Evolutionary conservation across 2,113 vertebrate species (phyloP), one percentile per base, ranked within the genome.

Genomic region (Blennius ocellaris): DNA sequence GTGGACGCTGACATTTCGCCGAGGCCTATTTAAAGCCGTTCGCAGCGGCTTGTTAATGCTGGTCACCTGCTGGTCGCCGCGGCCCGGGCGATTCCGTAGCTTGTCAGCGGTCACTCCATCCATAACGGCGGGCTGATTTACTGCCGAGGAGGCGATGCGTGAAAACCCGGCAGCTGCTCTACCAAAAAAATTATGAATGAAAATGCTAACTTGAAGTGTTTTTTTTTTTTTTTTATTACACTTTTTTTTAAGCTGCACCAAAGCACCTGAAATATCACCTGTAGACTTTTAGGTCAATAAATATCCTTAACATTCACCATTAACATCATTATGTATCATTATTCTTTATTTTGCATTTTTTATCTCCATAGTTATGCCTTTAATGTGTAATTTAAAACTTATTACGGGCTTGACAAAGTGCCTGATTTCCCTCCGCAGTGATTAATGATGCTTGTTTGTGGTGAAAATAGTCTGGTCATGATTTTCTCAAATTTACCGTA

Each of bases 1-100:
- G 83, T 68, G 58, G 52, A 80, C 81, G 81, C 8, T 83, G 85
- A 86, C 85, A 86, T 90, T 87, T 87, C 53, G 59, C 75, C 58
- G 69, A 84, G 52, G 16, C 45, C 36, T 72, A 69, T 80, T 87
- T 81, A 77, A 75, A 76, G 44, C 49, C n/a, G 68, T 72, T 68
- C 68, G 70, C 63, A 62, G 44, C 5, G 15, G 11, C 57, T 75
- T 63, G 61, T 73, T 77, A 68, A 30, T 7, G 69, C 8, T n/a
- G 12, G 50, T 70, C 78, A 79, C 83, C 80, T 75, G 73, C 76
- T 73, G 78, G 44, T 56, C 60, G 58, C 41, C 53, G 55, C 41
- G 37, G 78, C 44, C 11, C 1, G 11, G 68, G 54, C 68, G 43
- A 71, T 78, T 79, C 73, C 57, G 80, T 55, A 30, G 40, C 67